Base-by-base conservation (phyloP, 1,140 invertebrate genomes). In the Macrocentrus cingulum region DNA sequence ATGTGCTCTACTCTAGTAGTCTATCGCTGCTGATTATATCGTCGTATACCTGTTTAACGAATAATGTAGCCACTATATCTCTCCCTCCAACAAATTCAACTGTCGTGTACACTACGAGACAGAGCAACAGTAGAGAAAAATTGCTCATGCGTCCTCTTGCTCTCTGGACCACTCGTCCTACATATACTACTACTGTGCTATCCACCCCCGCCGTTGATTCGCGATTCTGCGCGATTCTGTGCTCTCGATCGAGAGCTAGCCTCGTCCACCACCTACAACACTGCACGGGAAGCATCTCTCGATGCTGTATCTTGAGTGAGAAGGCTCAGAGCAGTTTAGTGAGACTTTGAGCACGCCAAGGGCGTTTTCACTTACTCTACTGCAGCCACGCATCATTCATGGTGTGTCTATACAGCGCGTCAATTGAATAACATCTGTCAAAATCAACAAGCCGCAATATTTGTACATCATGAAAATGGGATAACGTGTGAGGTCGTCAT, bases 21-120 rank as follows among this genome's bases (percentile, higher is more conserved):
- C 39, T 57, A 57, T 57, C 46, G 46, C 41, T n/a, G n/a, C n/a
- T 57, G 45, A 57, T 57, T 46, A 57, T 57, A 57, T 57, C 55
- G 37, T n/a, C 18, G 25, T 56, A 22, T 57, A 49, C 55, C 45
- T 57, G 46, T 57, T 57, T 57, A 50, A 57, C 23, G 46, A 23
- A 57, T 50, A 57, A 57, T 57, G 34, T 25, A 57, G 45, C 48
- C 37, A 39, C 37, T 23, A 15, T 18, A 29, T 44, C 39, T 44
- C 41, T 46, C 25, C 22, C 45, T 48, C 22, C 6, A 45, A 16
- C 42, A 20, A 20, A 8, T 23, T 11, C 25, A 48, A n/a, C 22
- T 11, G n/a, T 48, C n/a, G 45, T 11, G 6, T 15, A 6, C 19
- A 19, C 18, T 44, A 7, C 42, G 42, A 5, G n/a, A n/a, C 2